Evolutionary conservation across 2,888 invertebrate species (phyloP), one percentile per base, ranked within the genome.

Genomic region (Apodemia duryi): DNA sequence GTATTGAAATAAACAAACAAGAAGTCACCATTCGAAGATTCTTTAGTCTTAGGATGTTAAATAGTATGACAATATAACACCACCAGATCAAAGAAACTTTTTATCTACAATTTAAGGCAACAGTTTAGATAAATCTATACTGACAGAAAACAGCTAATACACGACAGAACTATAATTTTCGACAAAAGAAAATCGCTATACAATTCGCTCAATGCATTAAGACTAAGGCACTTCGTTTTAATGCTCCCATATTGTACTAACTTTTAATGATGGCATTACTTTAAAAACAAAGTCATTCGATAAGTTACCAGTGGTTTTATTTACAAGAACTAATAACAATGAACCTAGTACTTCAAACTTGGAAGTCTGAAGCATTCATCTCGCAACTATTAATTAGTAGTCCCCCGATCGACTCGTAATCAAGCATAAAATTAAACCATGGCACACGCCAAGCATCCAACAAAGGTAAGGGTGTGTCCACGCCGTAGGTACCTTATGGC

Each of bases 341-440:
- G 70, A 68, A 68, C 68, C 66, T 38, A 43, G 43, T 72, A 69
- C 73, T 73, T 71, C 65, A 74, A 69, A 71, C 65, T 71, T 70
- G 68, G 70, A 71, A 73, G 69, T 72, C 72, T 69, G 68, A 65
- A 67, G 70, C 78, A 79, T 83, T 79, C 84, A 84, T 85, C 86
- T 87, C 82, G 77, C 78, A 82, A 80, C 83, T 81, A 88, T 91
- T 89, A 89, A 90, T 90, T 89, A 88, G 86, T 82, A 80, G 79
- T 72, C 75, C 81, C 78, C 83, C 74, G 80, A 78, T 82, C 79
- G 80, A 78, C 76, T 81, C 75, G 85, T 91, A 91, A 91, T 91
- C 88, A 91, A 90, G 89, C 91, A 89, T 91, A 91, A 91, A 91
- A 91, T 91, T 91, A 91, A 91, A 89, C 84, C 84, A 86, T 88